Evolutionary conservation across 1,140 invertebrate genomes (phyloP).

Genomic region (Psix sp.): DNA sequence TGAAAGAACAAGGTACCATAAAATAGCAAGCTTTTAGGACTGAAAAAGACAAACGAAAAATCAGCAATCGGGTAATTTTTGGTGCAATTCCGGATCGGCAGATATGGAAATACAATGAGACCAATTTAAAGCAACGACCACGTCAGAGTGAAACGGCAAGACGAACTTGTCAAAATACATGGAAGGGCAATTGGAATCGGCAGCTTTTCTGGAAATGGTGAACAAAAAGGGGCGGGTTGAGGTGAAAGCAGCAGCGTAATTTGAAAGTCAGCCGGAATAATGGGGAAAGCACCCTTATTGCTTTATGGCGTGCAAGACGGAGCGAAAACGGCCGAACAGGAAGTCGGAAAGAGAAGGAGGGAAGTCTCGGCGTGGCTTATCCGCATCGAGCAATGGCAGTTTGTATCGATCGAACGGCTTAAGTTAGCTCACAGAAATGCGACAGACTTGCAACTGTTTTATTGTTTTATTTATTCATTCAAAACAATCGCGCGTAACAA

Average conservation of each 20-base stretch:
- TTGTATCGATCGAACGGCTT: constrained; percentile 66
- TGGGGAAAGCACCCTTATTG: constrained; percentile 65
- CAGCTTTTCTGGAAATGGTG: constrained; percentile 35
- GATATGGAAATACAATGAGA: background rate
- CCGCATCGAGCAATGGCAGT: constrained; percentile 62
- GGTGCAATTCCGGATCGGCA: too few relatives aligned
- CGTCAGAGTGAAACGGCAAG: constrained; percentile 8
- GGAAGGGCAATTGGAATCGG: constrained; percentile 23
- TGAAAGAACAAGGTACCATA: background rate
- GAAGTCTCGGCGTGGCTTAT: constrained; percentile 58
- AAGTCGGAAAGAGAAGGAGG: constrained; percentile 48
- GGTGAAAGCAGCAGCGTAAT: constrained; percentile 32
- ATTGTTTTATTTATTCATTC: constrained; percentile 39
- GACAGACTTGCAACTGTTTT: constrained; percentile 55
- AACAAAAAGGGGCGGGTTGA: constrained; percentile 23
- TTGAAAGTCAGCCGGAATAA: constrained; percentile 62
- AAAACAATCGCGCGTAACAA: too few relatives aligned
- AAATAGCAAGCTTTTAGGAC: too few relatives aligned
- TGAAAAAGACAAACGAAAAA: too few relatives aligned
- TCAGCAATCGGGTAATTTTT: too few relatives aligned
- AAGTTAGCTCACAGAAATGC: constrained; percentile 63
- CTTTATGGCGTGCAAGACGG: constrained; percentile 51
- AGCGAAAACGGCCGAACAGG: constrained; percentile 38
- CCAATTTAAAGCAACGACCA: constrained; percentile 19
- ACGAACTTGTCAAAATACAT: constrained; percentile 24